A percentile compares a stretch with the other conserved stretches of the same genome.
These are phyloP conservation scores for Brachionichthys hirsutus DNA, from an alignment of 2,113 vertebrate genomes.

Conservation along the genomic window DNA sequence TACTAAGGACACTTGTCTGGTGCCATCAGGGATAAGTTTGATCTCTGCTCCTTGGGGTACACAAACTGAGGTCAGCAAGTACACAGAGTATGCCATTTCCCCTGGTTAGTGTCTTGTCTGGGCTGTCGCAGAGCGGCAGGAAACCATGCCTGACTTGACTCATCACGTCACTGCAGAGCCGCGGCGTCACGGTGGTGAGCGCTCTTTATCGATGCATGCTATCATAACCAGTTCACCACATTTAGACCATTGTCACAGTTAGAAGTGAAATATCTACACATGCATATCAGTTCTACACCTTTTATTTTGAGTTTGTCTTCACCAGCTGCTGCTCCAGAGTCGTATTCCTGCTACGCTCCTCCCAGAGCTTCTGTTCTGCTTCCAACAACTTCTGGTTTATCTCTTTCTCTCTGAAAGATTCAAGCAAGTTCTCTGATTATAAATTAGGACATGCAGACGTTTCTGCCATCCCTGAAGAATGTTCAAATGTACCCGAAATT, in stretches of 20 bases:
- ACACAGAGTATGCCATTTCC: constrained; percentile 24
- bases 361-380: constrained; percentile 75
- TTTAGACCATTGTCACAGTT: neutral
- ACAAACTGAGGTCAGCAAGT: constrained; percentile 20
- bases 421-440: neutral
- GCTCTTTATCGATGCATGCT: constrained; percentile 57
- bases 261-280: constrained; percentile 11
- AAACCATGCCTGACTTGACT: constrained; percentile 82
- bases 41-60: constrained; percentile 16
- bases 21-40: constrained; percentile 36
- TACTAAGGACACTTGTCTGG: constrained; percentile 27
- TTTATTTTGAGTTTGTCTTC: constrained; percentile 69
- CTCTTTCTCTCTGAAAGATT: constrained; percentile 74
- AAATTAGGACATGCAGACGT: neutral
- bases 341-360: constrained; percentile 55
- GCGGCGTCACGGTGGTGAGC: constrained; percentile 76
- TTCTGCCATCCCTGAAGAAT: neutral
- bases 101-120: constrained; percentile 64
- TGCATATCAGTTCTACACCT: neutral
- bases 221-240: neutral
- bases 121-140: constrained; percentile 78
- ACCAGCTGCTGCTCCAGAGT: constrained; percentile 81
- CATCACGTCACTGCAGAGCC: constrained; percentile 79
- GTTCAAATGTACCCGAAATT: neutral
- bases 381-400: constrained; percentile 62